Conservation (phyloP, 2,113 vertebrate genomes). For the Trogon melanurus region DNA sequence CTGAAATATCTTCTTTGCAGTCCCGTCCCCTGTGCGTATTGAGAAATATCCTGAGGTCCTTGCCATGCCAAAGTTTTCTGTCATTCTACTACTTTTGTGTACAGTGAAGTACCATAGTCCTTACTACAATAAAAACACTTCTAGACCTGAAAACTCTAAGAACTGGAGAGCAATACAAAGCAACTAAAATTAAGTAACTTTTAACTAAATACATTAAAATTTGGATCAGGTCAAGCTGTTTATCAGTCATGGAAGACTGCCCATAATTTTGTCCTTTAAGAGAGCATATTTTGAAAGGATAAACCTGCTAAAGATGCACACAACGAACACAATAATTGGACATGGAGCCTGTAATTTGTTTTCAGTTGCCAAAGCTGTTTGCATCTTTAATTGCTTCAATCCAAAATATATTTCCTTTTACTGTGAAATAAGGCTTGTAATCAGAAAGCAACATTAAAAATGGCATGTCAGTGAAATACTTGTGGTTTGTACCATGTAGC, state of each 20-base stretch:
- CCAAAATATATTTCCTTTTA: not conserved
- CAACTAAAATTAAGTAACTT: not conserved
- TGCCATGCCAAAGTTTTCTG: not conserved
- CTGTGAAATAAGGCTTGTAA: not conserved
- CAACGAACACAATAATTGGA: not conserved
- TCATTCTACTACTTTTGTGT: not conserved
- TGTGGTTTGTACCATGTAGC: not conserved
- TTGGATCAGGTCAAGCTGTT: not conserved
- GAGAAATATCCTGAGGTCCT: not conserved
- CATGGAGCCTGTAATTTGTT: not conserved
- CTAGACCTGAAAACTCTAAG: not conserved
- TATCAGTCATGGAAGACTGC: not conserved
- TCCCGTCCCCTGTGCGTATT: not conserved
- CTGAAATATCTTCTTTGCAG: slow-evolving; percentile 76
- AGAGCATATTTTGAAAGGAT: not conserved
- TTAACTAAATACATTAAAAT: not conserved
- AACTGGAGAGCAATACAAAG: not conserved
- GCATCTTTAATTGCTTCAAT: not conserved
- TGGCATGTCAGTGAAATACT: not conserved
- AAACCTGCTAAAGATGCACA: not conserved
- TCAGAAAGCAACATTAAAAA: not conserved
- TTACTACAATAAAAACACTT: not conserved
- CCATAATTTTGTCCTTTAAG: slow-evolving; percentile 10
- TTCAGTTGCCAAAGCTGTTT: not conserved
- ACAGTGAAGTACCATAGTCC: not conserved